A percentile compares a stretch with the other conserved stretches of the same genome.
Conservation (phyloP, 2,888 invertebrate species). For the Dynastes tityus region DNA sequence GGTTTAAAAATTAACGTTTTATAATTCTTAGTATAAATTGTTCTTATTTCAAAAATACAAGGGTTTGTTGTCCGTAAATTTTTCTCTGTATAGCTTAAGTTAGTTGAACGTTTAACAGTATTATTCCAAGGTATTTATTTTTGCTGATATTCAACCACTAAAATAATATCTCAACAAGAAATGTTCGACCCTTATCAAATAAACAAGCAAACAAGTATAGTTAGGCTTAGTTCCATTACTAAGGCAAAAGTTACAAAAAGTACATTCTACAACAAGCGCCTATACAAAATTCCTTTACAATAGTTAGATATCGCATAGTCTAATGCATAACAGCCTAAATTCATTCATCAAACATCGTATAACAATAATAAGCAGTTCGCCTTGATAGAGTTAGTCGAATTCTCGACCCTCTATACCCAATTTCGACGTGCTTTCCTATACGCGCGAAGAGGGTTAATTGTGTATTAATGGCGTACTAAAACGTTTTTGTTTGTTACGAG, state of each 20-base stretch:
- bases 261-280: background rate
- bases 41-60: too few relatives aligned
- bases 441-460: conserved; percentile 33
- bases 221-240: background rate
- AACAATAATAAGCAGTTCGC: conserved; percentile 37
- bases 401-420: background rate
- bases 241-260: background rate
- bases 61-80: too few relatives aligned
- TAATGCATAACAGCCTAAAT: conserved; percentile 16
- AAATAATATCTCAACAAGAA: too few relatives aligned
- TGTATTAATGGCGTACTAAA: conserved; percentile 42
- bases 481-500: conserved; percentile 41
- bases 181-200: background rate
- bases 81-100: too few relatives aligned
- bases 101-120: too few relatives aligned
- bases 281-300: conserved; percentile 2
- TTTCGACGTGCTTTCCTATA: conserved; percentile 7
- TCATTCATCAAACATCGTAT: conserved; percentile 34
- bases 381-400: conserved; percentile 34
- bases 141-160: too few relatives aligned
- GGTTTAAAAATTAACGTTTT: too few relatives aligned
- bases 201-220: background rate
- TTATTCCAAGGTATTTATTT: too few relatives aligned
- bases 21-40: too few relatives aligned
- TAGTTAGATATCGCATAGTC: background rate